A percentile compares a stretch with the other conserved stretches of the same genome.
These are phyloP conservation scores for Hyalella azteca DNA, from an alignment of 2,888 invertebrate genomes.

Conservation along the genomic window DNA sequence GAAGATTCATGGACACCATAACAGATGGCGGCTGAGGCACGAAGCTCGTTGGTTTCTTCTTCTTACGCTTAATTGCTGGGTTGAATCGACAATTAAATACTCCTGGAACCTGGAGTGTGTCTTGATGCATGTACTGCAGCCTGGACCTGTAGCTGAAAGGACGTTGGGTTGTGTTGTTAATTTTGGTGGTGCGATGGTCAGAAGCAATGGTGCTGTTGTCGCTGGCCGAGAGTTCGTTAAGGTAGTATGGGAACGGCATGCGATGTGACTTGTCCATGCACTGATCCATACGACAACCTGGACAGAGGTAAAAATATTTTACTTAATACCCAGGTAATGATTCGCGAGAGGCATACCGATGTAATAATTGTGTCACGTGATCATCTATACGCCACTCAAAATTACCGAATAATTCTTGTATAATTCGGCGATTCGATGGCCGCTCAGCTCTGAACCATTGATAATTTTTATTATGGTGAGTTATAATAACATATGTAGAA, in stretches of 20 bases:
- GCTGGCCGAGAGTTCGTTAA: constrained; percentile 54
- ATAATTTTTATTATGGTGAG: too few relatives aligned
- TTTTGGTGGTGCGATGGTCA: constrained; percentile 41
- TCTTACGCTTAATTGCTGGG: constrained; percentile 77
- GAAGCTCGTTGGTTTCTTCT: constrained; percentile 88
- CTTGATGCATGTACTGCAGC: constrained; percentile 39
- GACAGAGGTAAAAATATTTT: too few relatives aligned
- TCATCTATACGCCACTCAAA: too few relatives aligned
- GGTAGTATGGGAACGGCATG: constrained; percentile 57
- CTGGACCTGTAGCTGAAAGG: constrained; percentile 21
- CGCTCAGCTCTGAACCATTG: too few relatives aligned
- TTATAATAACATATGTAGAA: too few relatives aligned
- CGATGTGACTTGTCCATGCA: constrained; percentile 55
- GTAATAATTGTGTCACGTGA: too few relatives aligned
- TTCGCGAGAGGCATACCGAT: too few relatives aligned
- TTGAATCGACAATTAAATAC: constrained; percentile 91
- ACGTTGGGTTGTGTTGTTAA: constrained; percentile 41
- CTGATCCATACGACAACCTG: constrained; percentile 55
- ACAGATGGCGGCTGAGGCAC: constrained; percentile 73
- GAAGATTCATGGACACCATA: constrained; percentile 56
- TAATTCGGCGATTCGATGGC: too few relatives aligned
- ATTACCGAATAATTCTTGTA: too few relatives aligned
- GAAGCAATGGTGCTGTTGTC: constrained; percentile 56
- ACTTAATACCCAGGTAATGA: too few relatives aligned
- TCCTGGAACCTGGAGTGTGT: constrained; percentile 68